Conservation (phyloP, 2,888 invertebrate genomes). For the Zygaena filipendulae region DNA sequence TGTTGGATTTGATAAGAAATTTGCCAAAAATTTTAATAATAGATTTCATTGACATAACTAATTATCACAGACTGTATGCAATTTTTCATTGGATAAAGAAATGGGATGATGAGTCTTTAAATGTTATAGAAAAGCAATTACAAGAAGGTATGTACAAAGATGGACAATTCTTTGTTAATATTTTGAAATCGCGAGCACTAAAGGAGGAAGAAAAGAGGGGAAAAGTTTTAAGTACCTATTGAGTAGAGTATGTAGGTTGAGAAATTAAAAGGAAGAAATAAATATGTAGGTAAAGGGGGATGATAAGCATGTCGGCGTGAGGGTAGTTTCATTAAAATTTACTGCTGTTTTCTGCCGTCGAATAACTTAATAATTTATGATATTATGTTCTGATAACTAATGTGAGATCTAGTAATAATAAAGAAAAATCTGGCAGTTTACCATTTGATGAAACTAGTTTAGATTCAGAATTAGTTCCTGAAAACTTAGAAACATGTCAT, state of each 20-base stretch:
- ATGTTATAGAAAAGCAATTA: slow-evolving; percentile 47
- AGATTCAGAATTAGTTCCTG: slow-evolving; percentile 40
- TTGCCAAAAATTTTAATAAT: slow-evolving; percentile 41
- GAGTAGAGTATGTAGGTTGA: too few species aligned
- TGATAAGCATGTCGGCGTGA: too few species aligned
- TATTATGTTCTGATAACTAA: too few species aligned
- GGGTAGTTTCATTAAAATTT: too few species aligned
- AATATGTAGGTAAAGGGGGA: too few species aligned
- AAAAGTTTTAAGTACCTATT: too few species aligned
- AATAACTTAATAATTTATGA: too few species aligned
- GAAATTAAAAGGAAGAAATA: too few species aligned
- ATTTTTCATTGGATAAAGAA: slow-evolving; percentile 61
- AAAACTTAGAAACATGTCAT: slow-evolving; percentile 47
- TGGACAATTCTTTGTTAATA: too few species aligned
- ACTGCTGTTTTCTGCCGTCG: too few species aligned
- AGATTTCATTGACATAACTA: slow-evolving; percentile 44
- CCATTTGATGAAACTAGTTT: slow-evolving; percentile 36
- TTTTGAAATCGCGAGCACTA: too few species aligned
- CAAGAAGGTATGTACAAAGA: slow-evolving; percentile 33
- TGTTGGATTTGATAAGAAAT: slow-evolving; percentile 52
- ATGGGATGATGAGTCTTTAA: slow-evolving; percentile 49
- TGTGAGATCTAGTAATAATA: slow-evolving; percentile 38
- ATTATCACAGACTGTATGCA: slow-evolving; percentile 63
- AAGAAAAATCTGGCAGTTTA: slow-evolving; percentile 22
- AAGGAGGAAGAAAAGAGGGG: too few species aligned